Conservation (phyloP, 2,113 vertebrate species). For the Blennius ocellaris region DNA sequence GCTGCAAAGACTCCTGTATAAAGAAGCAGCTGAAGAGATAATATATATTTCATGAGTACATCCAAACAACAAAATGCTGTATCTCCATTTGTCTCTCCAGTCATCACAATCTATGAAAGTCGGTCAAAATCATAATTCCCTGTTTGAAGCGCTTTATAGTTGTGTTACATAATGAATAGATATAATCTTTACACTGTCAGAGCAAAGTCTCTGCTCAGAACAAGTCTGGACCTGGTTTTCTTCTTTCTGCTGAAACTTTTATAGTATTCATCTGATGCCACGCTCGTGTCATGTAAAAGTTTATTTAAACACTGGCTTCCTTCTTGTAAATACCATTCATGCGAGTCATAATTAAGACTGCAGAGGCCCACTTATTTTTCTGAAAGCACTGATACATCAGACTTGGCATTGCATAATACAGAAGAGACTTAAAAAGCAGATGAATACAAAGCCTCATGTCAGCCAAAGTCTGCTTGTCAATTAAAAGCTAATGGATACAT, state of each 20-base stretch:
- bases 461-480: neutral
- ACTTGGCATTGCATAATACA: neutral
- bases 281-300: neutral
- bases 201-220: neutral
- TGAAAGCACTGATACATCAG: conserved; percentile 11
- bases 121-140: neutral
- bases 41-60: too few relatives aligned
- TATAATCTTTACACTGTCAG: neutral
- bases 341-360: neutral
- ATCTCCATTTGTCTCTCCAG: too few relatives aligned
- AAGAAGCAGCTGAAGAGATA: too few relatives aligned
- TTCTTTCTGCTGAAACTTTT: neutral
- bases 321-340: conserved; percentile 20
- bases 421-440: conserved; percentile 5
- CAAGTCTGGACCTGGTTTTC: neutral
- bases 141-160: neutral
- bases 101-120: neutral
- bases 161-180: neutral
- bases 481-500: neutral
- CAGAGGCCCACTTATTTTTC: neutral
- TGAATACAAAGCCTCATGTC: neutral
- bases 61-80: too few relatives aligned
- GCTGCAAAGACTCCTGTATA: too few relatives aligned
- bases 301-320: conserved; percentile 22
- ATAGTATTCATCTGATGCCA: conserved; percentile 1